phyloP scores from a whole-genome alignment of 2,113 vertebrate species.

The Tragulus kanchil region DNA sequence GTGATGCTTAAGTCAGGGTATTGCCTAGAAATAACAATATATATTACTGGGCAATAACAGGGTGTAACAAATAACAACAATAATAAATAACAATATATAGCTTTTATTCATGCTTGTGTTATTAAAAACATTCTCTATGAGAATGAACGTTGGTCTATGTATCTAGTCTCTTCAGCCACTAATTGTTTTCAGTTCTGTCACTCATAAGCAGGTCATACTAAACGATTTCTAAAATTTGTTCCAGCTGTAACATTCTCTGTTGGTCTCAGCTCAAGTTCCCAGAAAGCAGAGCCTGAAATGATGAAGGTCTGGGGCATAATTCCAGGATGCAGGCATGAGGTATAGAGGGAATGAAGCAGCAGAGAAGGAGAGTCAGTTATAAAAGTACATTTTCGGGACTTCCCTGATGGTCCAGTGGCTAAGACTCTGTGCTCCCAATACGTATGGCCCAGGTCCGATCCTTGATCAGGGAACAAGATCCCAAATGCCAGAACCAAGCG shows the following conservation, averaged over 20 bases:
- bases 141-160: not conserved
- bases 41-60: not conserved
- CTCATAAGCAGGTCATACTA: not conserved
- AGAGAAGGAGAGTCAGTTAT: not conserved
- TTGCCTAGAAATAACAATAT: not conserved
- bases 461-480: no score
- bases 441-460: no score
- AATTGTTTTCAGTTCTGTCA: conserved; percentile 25
- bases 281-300: not conserved
- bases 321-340: not conserved
- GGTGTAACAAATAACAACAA: not conserved
- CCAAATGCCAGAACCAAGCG: no score
- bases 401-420: no score
- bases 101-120: not conserved
- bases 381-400: not conserved
- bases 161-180: not conserved
- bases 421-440: no score
- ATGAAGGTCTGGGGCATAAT: not conserved
- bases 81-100: not conserved
- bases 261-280: not conserved
- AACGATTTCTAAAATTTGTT: conserved; percentile 21
- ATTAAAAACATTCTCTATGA: not conserved
- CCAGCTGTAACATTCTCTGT: not conserved
- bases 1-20: not conserved
- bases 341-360: no score